Conservation (phyloP, 2,888 invertebrate species). For the Tetragonisca angustula region DNA sequence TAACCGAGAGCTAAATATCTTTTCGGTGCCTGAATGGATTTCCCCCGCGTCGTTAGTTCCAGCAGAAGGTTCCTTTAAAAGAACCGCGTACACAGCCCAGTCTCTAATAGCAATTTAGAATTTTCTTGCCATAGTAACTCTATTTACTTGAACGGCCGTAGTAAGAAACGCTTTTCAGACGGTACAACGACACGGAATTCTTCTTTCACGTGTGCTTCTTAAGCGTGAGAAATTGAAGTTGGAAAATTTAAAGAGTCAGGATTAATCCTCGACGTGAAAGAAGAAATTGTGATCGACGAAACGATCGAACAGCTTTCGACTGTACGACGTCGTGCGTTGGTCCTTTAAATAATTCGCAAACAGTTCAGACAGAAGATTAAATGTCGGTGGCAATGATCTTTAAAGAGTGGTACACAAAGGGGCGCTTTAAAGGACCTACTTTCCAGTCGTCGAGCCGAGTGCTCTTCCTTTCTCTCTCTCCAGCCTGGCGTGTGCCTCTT, state of each 20-base stretch:
- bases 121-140: neutral
- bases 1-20: neutral
- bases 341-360: slow-evolving; percentile 44
- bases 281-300: neutral
- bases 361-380: slow-evolving; percentile 44
- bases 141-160: neutral
- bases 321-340: neutral
- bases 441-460: slow-evolving; percentile 59
- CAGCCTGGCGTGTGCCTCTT: neutral
- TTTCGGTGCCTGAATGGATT: neutral
- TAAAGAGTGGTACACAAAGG: slow-evolving; percentile 45
- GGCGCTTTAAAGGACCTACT: slow-evolving; percentile 70
- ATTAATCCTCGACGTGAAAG: neutral
- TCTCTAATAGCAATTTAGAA: neutral
- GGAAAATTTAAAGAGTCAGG: neutral
- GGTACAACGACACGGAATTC: neutral
- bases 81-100: neutral
- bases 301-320: neutral
- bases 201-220: neutral
- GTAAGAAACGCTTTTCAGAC: neutral
- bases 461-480: slow-evolving; percentile 40
- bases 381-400: slow-evolving; percentile 50
- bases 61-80: neutral
- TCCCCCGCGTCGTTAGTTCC: neutral
- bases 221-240: no score